phyloP scores from a whole-genome alignment of 2,888 invertebrate species.

The Julus scanicus region DNA sequence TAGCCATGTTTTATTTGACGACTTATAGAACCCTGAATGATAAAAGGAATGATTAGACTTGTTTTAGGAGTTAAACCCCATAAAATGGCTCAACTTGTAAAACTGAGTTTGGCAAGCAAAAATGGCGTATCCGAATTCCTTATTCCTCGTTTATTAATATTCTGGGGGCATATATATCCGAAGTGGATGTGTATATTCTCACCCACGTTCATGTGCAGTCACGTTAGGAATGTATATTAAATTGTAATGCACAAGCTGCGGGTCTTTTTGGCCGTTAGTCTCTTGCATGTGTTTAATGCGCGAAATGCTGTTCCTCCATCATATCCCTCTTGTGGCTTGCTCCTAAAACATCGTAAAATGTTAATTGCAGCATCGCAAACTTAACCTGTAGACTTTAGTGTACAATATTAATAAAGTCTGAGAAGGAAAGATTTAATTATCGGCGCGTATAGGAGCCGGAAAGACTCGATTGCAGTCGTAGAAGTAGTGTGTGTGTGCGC shows the following conservation, averaged over 20 bases:
- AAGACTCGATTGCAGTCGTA: neutral
- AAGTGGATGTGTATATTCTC: neutral
- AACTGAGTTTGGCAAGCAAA: too few relatives aligned
- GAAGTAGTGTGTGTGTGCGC: neutral
- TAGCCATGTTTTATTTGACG: too few relatives aligned
- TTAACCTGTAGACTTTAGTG: conserved; percentile 21
- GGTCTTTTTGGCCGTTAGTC: neutral
- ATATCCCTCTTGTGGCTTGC: conserved; percentile 39
- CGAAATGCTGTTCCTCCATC: neutral
- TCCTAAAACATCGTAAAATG: conserved; percentile 42
- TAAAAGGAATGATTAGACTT: too few relatives aligned
- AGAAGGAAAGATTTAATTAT: conserved; percentile 39
- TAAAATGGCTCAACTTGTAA: neutral
- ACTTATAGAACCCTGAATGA: too few relatives aligned
- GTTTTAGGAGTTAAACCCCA: neutral
- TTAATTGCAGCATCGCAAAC: conserved; percentile 39
- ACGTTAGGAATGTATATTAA: conserved; percentile 2
- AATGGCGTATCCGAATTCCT: too few relatives aligned
- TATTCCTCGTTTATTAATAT: neutral
- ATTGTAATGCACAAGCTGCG: neutral
- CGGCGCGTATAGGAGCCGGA: conserved; percentile 19
- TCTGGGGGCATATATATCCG: neutral
- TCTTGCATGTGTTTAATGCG: neutral
- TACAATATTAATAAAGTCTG: conserved; percentile 10
- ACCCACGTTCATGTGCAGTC: neutral